Evolutionary conservation across 2,797 vertebrate genomes (phyloP).

Genomic region (Lacerta agilis): DNA sequence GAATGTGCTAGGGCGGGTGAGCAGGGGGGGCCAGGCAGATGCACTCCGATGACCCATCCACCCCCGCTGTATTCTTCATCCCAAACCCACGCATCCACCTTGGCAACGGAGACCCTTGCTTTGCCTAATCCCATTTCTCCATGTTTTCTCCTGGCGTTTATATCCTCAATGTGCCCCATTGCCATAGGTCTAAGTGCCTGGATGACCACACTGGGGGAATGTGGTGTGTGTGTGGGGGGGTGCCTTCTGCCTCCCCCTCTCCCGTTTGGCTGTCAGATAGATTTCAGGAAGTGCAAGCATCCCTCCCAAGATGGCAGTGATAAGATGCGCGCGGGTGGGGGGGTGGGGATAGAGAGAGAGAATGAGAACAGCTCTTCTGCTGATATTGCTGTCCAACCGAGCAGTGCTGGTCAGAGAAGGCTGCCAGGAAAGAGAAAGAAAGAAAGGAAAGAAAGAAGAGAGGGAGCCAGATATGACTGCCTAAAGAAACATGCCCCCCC

Average conservation of each 20-base stretch:
- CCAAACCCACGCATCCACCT: neutral
- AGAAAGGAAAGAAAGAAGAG: neutral
- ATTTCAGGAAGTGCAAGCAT: constrained; percentile 1
- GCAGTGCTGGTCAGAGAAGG: constrained; percentile 39
- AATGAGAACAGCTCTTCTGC: constrained; percentile 49
- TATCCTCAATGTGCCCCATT: constrained; percentile 50
- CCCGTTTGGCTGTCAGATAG: constrained; percentile 15
- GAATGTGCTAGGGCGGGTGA: neutral
- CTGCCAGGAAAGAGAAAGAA: neutral
- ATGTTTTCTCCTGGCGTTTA: constrained; percentile 35
- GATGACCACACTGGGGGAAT: neutral
- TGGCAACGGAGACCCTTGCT: neutral
- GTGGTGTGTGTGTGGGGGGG: neutral
- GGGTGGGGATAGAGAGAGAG: constrained; percentile 16
- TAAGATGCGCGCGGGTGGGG: neutral
- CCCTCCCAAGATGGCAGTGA: constrained; percentile 34
- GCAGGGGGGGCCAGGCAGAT: constrained; percentile 1
- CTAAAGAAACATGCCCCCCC: neutral
- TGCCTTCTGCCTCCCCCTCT: neutral
- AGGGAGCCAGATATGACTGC: constrained; percentile 42
- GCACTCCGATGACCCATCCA: neutral
- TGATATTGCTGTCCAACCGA: constrained; percentile 28
- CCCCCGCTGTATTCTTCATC: neutral
- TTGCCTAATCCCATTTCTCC: neutral
- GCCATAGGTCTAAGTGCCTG: neutral